Percentiles rank a stretch among this genome's conserved stretches.
Conservation (phyloP, 2,888 invertebrate species). For the Trimorus sp. region DNA sequence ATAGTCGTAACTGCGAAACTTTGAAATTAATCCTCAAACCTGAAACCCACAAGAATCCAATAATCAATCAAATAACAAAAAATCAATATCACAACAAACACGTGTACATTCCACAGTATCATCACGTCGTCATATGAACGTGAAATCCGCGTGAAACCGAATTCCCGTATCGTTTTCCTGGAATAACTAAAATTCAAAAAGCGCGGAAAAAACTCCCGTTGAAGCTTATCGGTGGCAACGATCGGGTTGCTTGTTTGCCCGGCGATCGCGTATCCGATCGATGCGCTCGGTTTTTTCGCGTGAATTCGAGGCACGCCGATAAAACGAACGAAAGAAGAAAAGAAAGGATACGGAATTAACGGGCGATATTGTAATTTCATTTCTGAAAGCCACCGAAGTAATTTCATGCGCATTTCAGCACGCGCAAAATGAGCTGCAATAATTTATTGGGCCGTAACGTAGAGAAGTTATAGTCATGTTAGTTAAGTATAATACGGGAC, state of each 20-base stretch:
- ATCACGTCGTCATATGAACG: too few species aligned
- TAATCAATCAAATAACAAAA: background rate
- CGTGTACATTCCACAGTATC: too few species aligned
- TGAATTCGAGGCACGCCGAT: too few species aligned
- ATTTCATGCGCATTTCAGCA: conserved; percentile 52
- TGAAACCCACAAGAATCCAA: too few species aligned
- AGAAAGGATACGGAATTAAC: conserved; percentile 19
- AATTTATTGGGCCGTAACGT: conserved; percentile 62
- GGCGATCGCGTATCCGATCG: background rate
- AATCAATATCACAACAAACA: background rate
- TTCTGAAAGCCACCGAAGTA: conserved; percentile 42
- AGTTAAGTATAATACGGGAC: conserved; percentile 52
- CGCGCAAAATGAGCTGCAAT: conserved; percentile 42
- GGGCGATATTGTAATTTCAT: conserved; percentile 55
- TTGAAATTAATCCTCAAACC: too few species aligned
- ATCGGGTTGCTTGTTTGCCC: conserved; percentile 10
- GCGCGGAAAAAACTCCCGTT: background rate
- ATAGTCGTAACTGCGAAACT: too few species aligned
- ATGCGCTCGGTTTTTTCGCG: too few species aligned
- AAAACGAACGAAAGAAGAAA: conserved; percentile 8
- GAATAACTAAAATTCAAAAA: background rate
- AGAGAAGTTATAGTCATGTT: conserved; percentile 52
- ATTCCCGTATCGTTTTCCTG: background rate
- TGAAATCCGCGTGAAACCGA: too few species aligned
- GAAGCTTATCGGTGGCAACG: background rate